Percentiles rank a stretch among this genome's conserved stretches.
Evolutionary conservation across 2,113 vertebrate genomes (phyloP).

Genomic region (Gadus chalcogrammus): DNA sequence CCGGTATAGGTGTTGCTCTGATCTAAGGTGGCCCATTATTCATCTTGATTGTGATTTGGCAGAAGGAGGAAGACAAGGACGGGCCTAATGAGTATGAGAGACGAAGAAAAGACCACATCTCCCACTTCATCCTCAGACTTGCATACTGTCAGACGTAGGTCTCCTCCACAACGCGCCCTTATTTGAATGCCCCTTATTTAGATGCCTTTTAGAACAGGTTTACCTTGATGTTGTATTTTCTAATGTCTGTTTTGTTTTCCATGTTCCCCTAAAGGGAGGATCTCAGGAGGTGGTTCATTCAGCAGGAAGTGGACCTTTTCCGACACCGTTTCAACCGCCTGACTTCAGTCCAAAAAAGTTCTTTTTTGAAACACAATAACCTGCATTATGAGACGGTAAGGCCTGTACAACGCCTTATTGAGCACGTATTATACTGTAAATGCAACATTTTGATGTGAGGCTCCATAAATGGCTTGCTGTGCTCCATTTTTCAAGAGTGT

Average conservation of each 20-base stretch:
- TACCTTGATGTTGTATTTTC: background rate
- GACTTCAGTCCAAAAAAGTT: constrained; percentile 61
- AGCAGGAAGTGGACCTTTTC: constrained; percentile 96
- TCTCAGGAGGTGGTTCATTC: constrained; percentile 96
- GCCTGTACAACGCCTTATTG: too few species aligned
- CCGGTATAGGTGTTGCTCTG: too few species aligned
- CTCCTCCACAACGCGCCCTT: too few species aligned
- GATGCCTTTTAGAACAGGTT: background rate
- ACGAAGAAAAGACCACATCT: constrained; percentile 92
- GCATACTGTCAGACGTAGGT: constrained; percentile 98
- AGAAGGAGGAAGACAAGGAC: constrained; percentile 71
- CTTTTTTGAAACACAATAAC: constrained; percentile 82
- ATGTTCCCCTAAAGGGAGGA: constrained; percentile 80
- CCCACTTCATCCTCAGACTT: constrained; percentile 95
- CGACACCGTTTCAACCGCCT: constrained; percentile 84
- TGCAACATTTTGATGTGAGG: too few species aligned
- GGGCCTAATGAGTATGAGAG: constrained; percentile 73
- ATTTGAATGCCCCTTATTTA: background rate
- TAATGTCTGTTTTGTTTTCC: background rate
- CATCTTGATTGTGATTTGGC: background rate
- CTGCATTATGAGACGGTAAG: constrained; percentile 87
- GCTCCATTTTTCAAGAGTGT: background rate
- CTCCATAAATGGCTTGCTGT: too few species aligned
- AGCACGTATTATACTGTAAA: too few species aligned
- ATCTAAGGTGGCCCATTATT: too few species aligned